Evolutionary conservation across 30 jellyfish, hydroid and myxozoan genomes (phyloP).

Genomic region (Morbakka virulenta): DNA sequence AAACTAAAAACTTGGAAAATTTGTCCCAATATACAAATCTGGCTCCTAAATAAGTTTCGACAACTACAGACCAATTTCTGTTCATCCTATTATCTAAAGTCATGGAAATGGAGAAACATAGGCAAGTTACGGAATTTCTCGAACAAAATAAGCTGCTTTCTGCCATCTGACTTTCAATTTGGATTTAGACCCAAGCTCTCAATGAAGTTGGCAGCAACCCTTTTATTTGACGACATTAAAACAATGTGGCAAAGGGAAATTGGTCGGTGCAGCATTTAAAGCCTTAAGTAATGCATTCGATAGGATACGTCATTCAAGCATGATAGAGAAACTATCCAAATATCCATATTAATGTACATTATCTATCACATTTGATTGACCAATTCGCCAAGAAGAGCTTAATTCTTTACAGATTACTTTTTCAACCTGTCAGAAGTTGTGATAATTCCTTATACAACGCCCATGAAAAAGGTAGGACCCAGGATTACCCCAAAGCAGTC

Average conservation of each 20-base stretch:
- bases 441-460: no score
- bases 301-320: slow-evolving; percentile 18
- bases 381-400: no score
- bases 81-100: neutral
- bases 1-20: slow-evolving; percentile 4
- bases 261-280: slow-evolving; percentile 24
- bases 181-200: neutral
- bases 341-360: no score
- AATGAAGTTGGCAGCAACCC: neutral
- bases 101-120: neutral
- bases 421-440: slow-evolving; percentile 51
- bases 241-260: neutral
- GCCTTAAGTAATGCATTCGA: neutral
- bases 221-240: neutral
- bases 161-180: neutral
- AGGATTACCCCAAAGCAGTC: no score
- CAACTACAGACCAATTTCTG: slow-evolving; percentile 20
- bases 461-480: no score
- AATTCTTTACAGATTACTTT: slow-evolving; percentile 37
- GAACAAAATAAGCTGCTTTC: neutral
- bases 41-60: slow-evolving; percentile 25
- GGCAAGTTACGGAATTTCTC: neutral
- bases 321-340: slow-evolving; percentile 29
- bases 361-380: no score
- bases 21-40: slow-evolving; percentile 7